A percentile compares a stretch with the other conserved stretches of the same genome.
These are phyloP conservation scores for Puntigrus tetrazona DNA, from an alignment of 2,113 vertebrate genomes.

Conservation along the genomic window DNA sequence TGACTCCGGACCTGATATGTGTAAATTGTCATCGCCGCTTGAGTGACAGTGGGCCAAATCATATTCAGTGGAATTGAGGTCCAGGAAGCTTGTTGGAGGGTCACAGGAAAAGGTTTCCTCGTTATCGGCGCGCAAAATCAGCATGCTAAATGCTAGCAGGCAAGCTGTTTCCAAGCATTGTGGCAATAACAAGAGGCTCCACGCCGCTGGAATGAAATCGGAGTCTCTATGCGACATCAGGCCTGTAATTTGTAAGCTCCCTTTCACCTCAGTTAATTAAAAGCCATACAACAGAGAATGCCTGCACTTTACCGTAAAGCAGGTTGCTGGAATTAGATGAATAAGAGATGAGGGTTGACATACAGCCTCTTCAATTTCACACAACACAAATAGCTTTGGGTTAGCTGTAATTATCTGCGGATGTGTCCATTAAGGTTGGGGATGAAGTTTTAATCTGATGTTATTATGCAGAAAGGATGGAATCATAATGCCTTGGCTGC, in stretches of 20 bases:
- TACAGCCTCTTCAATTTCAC: slow-evolving; percentile 52
- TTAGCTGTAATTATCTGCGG: slow-evolving; percentile 61
- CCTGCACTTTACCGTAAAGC: slow-evolving; percentile 44
- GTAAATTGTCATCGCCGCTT: slow-evolving; percentile 71
- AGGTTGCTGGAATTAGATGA: slow-evolving; percentile 54
- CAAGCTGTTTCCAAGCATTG: slow-evolving; percentile 44
- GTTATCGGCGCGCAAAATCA: slow-evolving; percentile 40
- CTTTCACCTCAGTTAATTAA: slow-evolving; percentile 52
- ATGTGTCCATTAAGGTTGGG: slow-evolving; percentile 58
- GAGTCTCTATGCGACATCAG: background rate
- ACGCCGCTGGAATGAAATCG: background rate
- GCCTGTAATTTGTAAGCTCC: slow-evolving; percentile 32
- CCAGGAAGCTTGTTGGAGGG: slow-evolving; percentile 43
- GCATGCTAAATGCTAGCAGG: slow-evolving; percentile 50
- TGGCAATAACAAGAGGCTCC: slow-evolving; percentile 7
- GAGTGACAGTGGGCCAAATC: slow-evolving; percentile 70
- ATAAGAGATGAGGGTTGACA: slow-evolving; percentile 54
- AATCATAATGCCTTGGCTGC: slow-evolving; percentile 46
- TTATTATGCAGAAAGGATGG: slow-evolving; percentile 58
- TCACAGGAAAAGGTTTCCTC: slow-evolving; percentile 45
- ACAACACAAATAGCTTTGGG: slow-evolving; percentile 58
- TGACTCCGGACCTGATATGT: slow-evolving; percentile 71
- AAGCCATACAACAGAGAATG: slow-evolving; percentile 44
- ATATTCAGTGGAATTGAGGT: slow-evolving; percentile 57
- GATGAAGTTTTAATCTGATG: slow-evolving; percentile 58